Conservation (phyloP, 1,140 invertebrate species). For the Panulirus ornatus region DNA sequence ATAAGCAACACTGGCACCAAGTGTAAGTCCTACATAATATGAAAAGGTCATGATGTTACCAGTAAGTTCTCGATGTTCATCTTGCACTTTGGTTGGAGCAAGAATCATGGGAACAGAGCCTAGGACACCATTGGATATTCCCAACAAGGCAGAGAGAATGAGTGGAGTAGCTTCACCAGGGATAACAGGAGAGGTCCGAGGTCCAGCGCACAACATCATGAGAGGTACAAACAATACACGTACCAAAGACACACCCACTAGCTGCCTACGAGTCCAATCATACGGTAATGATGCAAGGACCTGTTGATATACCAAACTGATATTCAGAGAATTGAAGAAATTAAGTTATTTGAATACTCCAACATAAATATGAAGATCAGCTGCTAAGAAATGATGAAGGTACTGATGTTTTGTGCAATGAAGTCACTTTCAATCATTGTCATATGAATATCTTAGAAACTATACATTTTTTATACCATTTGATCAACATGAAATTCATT, state of each 20-base stretch:
- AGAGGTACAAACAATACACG: slow-evolving; percentile 88
- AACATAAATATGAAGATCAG: background rate
- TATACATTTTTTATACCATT: too few species aligned
- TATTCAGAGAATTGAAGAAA: background rate
- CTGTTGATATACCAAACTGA: slow-evolving; percentile 78
- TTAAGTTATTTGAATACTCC: background rate
- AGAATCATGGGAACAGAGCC: slow-evolving; percentile 95
- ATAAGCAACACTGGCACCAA: slow-evolving; percentile 90
- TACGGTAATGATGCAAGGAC: slow-evolving; percentile 88
- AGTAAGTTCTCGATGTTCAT: slow-evolving; percentile 86
- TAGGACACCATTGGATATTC: slow-evolving; percentile 90
- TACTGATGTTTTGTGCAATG: too few species aligned
- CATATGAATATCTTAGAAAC: too few species aligned
- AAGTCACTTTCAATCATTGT: too few species aligned
- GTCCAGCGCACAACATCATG: slow-evolving; percentile 88
- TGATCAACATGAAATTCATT: too few species aligned
- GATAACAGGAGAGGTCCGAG: slow-evolving; percentile 85
- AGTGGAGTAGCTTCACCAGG: slow-evolving; percentile 80
- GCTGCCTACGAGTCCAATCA: slow-evolving; percentile 87
- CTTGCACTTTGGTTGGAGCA: slow-evolving; percentile 88
- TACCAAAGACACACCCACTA: slow-evolving; percentile 85
- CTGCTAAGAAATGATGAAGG: too few species aligned
- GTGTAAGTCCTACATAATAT: slow-evolving; percentile 90
- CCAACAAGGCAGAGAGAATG: slow-evolving; percentile 84
- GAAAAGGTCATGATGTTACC: slow-evolving; percentile 96